Percentiles rank a stretch among this genome's conserved stretches.
These are phyloP conservation scores for Bradypus variegatus DNA, from an alignment of 2,797 vertebrate species.

Conservation along the genomic window DNA sequence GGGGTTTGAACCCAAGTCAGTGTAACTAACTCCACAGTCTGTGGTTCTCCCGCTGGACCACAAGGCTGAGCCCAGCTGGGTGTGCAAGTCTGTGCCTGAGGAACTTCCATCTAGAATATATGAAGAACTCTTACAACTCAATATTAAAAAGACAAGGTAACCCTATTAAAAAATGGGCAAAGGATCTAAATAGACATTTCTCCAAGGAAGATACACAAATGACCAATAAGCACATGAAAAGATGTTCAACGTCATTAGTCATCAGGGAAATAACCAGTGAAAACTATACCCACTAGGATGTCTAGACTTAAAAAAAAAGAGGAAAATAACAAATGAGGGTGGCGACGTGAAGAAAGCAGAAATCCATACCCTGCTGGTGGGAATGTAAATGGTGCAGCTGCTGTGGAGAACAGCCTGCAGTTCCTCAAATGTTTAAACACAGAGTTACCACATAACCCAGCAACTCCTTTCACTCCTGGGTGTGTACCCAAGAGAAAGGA, in stretches of 20 bases:
- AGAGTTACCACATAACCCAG: not conserved
- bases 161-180: not conserved
- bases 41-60: not conserved
- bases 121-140: not conserved
- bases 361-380: not conserved
- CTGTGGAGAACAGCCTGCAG: too few species aligned
- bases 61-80: not conserved
- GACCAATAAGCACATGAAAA: not conserved
- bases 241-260: not conserved
- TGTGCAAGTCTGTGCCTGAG: not conserved
- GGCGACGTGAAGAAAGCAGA: not conserved
- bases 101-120: not conserved
- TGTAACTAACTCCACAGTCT: not conserved
- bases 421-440: not conserved
- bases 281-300: not conserved
- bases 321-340: not conserved
- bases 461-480: not conserved
- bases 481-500: not conserved
- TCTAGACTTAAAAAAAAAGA: not conserved
- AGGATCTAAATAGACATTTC: not conserved
- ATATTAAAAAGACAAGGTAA: not conserved
- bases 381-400: not conserved
- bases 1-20: not conserved
- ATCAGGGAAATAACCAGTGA: not conserved
- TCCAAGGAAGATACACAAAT: not conserved